Base-by-base conservation (phyloP, 2,113 vertebrate genomes). In the Trogon surrucura region DNA sequence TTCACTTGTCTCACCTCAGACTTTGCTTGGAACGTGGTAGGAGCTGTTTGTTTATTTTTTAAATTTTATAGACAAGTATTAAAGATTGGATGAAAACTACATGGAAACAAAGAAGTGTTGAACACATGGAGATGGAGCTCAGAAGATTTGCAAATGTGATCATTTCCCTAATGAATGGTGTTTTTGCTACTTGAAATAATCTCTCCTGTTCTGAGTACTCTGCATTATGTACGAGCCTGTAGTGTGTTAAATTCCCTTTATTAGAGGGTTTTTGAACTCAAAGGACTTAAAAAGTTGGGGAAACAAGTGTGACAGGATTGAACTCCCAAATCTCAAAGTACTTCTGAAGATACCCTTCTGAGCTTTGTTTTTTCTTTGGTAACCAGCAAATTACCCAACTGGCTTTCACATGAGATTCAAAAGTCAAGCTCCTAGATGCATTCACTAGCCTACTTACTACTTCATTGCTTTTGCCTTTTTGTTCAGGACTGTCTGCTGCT, bases 21-120 rank as follows among this genome's bases (percentile, higher is more conserved):
- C 67, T 88, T 82, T 80, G 32, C 90, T 94, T 90, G 74, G 79
- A 88, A 88, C 62, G 66, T 69, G 80, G 32, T 86, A 81, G 81
- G 66, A 95, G 71, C 58, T 96, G 95, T 94, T 96, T 95, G 93
- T 95, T 97, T 97, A 78, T 85, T 95, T 97, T 95, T 74, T 41
- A 0, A 73, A 48, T 86, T 81, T 78, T 91, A 95, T 91, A 99
- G 98, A 98, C 98, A 73, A 98, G 98, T 96, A 99, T 98, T 98
- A 98, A 98, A 96, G 98, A 98, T 83, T 98, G 98, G 98, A 98
- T 98, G 80, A 99, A 99, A 98, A 99, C 98, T 54, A 98, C 97
- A 86, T 98, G 97, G 98, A 98, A 99, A 95, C 98, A 99, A 97
- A 98, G 98, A 97, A 98, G 98, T 36, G 97, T 98, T 83, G 98